Evolutionary conservation across 2,888 invertebrate genomes (phyloP).

Genomic region (Drosophila monieri): DNA sequence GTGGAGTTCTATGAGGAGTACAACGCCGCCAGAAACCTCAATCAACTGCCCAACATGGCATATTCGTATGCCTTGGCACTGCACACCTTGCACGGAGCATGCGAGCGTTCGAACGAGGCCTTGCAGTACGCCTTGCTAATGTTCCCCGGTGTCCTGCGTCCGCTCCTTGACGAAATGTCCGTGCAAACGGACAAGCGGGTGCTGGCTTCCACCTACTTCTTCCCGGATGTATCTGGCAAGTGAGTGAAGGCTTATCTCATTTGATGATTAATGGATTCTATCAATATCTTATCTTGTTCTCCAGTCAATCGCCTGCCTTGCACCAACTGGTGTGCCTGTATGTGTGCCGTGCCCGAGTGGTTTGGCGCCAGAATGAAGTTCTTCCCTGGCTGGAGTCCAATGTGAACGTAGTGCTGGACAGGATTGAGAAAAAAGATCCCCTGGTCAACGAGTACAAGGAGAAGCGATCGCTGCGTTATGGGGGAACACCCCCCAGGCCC

Average conservation of each 20-base stretch:
- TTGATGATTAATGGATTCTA: conserved; percentile 2
- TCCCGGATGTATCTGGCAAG: conserved; percentile 79
- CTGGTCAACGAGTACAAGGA: conserved; percentile 86
- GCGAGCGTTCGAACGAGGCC: conserved; percentile 86
- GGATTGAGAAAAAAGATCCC: conserved; percentile 87
- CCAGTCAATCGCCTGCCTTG: conserved; percentile 87
- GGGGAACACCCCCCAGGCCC: conserved; percentile 81
- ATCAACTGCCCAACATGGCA: conserved; percentile 94
- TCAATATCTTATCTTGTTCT: conserved; percentile 10
- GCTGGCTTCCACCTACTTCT: conserved; percentile 84
- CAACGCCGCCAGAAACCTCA: conserved; percentile 88
- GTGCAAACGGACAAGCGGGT: conserved; percentile 89
- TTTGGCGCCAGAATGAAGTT: conserved; percentile 91
- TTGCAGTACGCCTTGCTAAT: conserved; percentile 91
- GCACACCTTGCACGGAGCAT: conserved; percentile 86
- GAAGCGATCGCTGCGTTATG: conserved; percentile 83
- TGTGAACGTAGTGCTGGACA: conserved; percentile 87
- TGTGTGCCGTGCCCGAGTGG: conserved; percentile 88
- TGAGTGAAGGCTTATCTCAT: conserved; percentile 45
- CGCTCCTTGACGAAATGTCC: conserved; percentile 90
- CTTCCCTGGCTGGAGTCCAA: conserved; percentile 91
- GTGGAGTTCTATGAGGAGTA: conserved; percentile 86
- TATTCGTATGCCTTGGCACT: conserved; percentile 91
- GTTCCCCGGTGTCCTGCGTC: conserved; percentile 91
- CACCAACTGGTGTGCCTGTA: conserved; percentile 90